phyloP scores from a whole-genome alignment of 2,113 vertebrate genomes.

The Mirounga angustirostris region DNA sequence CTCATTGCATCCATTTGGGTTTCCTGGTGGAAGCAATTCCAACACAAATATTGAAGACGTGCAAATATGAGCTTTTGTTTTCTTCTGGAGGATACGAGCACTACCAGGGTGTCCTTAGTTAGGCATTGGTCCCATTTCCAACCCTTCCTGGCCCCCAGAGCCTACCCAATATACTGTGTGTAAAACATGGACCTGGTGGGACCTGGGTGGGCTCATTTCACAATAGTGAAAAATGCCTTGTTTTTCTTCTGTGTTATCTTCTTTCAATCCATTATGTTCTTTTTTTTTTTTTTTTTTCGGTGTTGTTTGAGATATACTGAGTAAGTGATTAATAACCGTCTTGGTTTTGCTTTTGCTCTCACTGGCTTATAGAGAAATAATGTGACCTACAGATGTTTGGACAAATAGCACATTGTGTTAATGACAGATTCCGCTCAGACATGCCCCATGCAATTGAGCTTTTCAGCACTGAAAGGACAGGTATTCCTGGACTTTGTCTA shows the following conservation, averaged over 20 bases:
- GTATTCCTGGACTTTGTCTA: conserved; percentile 81
- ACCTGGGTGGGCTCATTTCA: background rate
- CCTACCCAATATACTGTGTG: background rate
- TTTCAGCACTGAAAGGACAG: conserved; percentile 78
- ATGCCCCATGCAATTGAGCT: conserved; percentile 78
- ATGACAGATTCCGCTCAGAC: conserved; percentile 84
- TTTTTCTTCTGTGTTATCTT: conserved; percentile 83
- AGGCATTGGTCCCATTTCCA: background rate
- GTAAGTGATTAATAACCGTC: conserved; percentile 88
- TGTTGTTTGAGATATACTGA: conserved; percentile 83
- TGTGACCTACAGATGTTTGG: conserved; percentile 87
- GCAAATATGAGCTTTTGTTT: conserved; percentile 55
- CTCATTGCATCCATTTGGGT: conserved; percentile 3
- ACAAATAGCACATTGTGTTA: conserved; percentile 83
- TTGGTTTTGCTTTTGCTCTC: conserved; percentile 86
- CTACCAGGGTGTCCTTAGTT: background rate
- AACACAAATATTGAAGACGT: conserved; percentile 43
- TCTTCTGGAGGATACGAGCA: conserved; percentile 48
- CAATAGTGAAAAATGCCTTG: background rate
- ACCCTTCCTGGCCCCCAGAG: background rate
- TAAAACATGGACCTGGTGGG: background rate
- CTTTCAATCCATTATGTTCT: conserved; percentile 77
- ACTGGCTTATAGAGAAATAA: conserved; percentile 84
- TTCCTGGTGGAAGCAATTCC: conserved; percentile 58
- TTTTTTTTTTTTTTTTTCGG: conserved; percentile 57